Base-by-base conservation (phyloP, 1,140 invertebrate genomes). In the Drosophila parabipectinata region DNA sequence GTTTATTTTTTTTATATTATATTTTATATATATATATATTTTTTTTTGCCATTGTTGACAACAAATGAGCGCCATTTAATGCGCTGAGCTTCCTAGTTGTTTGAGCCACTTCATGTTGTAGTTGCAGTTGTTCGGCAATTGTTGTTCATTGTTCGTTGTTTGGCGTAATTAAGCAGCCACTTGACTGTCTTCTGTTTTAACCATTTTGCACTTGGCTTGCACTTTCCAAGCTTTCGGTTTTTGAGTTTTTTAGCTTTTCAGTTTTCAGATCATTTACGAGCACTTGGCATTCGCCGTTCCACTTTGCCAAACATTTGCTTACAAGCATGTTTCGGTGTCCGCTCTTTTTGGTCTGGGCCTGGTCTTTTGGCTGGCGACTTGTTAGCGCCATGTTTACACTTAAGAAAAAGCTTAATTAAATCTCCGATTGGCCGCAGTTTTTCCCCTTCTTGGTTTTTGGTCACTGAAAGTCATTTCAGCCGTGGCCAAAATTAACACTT, bases 281-380 rank as follows among this genome's bases (percentile, higher is more conserved):
- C 45, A 72, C 59, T 60, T 69, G 79, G 58, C 71, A 76, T 45
- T 24, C 53, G 56, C 50, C 58, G 81, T 78, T 81, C 81, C 69
- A 87, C 60, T 77, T 82, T 72, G 50, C 69, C 77, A 87, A 81
- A 81, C 81, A 85, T 81, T 85, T 85, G 81, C 81, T 85, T 85
- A 85, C 81, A 85, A 85, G 77, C 81, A 87, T 85, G 81, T 85
- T 85, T 85, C 60, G 81, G 64, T 85, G 81, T 74, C 69, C 60
- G 52, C 59, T 63, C 71, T 26, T 74, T 73, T 64, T 53, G 60
- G 59, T 44, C 68, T 50, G 10, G 28, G 24, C 62, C 56, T 54
- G 59, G 59, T 51, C 68, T 50, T 4, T 66, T 62, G 44, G 52
- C 30, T 57, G 54, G 58, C 66, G 66, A 69, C 66, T 69, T 69